Conservation (phyloP, 2,797 vertebrate genomes). For the Sebastes flavidus region DNA sequence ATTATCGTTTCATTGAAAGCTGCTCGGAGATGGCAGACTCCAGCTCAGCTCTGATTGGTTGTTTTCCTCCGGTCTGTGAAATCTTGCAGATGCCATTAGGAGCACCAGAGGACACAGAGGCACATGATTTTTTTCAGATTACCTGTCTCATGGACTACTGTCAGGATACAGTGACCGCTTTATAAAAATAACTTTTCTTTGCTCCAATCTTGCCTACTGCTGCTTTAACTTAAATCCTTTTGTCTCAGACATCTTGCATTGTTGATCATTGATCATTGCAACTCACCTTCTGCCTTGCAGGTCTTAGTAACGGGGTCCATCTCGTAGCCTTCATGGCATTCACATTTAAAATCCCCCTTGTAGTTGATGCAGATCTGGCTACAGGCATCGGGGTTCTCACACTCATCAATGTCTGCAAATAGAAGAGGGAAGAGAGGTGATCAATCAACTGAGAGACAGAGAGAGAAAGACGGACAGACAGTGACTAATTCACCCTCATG, state of each 20-base stretch:
- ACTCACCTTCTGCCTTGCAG: conserved; percentile 97
- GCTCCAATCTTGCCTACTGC: background rate
- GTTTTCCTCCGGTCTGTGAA: background rate
- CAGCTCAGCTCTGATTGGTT: background rate
- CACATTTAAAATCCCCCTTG: conserved; percentile 97
- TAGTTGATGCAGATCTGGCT: conserved; percentile 99
- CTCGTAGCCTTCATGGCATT: conserved; percentile 94
- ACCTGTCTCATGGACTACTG: too few relatives aligned
- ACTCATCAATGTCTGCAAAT: conserved; percentile 93
- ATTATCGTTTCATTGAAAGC: too few relatives aligned
- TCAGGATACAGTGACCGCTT: background rate
- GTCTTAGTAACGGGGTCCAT: conserved; percentile 95
- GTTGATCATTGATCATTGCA: background rate
- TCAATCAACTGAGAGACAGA: conserved; percentile 16
- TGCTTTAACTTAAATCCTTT: background rate
- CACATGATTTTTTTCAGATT: too few relatives aligned
- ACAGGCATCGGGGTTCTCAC: conserved; percentile 93
- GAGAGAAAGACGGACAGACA: background rate
- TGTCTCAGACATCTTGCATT: background rate
- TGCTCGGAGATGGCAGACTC: too few relatives aligned
- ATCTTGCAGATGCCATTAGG: background rate
- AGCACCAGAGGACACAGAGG: background rate
- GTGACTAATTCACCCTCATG: conserved; percentile 5
- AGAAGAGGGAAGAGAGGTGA: conserved; percentile 12
- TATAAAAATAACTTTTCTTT: background rate